These are phyloP conservation scores for Heliocidaris tuberculata DNA, from an alignment of 35 echinoderm and acorn worm species.

Conservation along the genomic window DNA sequence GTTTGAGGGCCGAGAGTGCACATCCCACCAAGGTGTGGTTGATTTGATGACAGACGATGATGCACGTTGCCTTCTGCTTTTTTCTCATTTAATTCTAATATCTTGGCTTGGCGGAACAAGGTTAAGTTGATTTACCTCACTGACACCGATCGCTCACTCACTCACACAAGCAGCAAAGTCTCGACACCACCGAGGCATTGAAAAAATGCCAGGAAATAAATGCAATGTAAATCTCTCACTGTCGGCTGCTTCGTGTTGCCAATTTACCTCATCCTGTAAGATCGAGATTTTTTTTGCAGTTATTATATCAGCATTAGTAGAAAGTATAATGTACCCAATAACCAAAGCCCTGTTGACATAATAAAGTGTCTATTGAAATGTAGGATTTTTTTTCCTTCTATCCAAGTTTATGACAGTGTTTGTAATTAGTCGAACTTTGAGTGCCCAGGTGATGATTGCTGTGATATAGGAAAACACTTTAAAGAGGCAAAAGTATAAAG, in stretches of 20 bases:
- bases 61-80: not conserved
- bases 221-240: conserved; percentile 50
- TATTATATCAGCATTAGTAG: conserved; percentile 32
- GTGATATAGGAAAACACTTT: not conserved
- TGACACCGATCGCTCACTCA: not conserved
- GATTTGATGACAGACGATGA: not conserved
- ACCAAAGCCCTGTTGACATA: not conserved
- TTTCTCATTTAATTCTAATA: conserved; percentile 14
- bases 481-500: not conserved
- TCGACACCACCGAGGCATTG: not conserved
- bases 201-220: conserved; percentile 43
- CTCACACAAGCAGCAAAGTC: not conserved
- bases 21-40: not conserved
- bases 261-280: conserved; percentile 32
- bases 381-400: not conserved
- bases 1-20: not conserved
- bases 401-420: not conserved
- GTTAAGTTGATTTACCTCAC: conserved; percentile 42
- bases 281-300: not conserved
- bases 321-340: not conserved
- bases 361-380: not conserved
- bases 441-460: not conserved
- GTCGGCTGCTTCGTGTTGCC: not conserved
- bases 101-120: conserved; percentile 33
- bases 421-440: no score